Evolutionary conservation across 1,140 invertebrate genomes (phyloP), one percentile per base, ranked within the genome.

Genomic region (Drosophila varians): DNA sequence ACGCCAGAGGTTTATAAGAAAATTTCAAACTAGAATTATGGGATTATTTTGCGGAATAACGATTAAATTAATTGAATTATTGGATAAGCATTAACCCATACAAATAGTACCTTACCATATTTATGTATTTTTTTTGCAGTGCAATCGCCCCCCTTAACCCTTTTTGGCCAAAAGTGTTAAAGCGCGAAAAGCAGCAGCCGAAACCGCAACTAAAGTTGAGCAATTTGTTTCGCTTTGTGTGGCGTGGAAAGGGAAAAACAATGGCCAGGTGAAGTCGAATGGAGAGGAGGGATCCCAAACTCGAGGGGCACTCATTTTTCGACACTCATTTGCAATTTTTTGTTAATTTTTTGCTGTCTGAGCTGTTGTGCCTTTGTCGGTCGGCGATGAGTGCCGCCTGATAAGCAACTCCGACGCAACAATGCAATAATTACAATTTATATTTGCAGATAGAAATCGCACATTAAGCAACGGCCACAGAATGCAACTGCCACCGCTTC

Each of bases 391-490:
- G 55, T 62, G 53, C 46, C 45, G 42, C 31, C 6, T 65, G 80
- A 86, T 86, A 86, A 83, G 48, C 38, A 46, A 57, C 60, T 53
- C 61, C 64, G 21, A 51, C 62, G 62, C 62, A 66, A 83, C 82
- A 86, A 73, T 87, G 82, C 76, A 86, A 86, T 86, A 86, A 86
- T 86, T 86, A 87, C 80, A 86, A 86, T 86, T 86, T 86, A 86
- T 86, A 87, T 77, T 74, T 70, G 73, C 82, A 68, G 80, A 86
- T 76, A 82, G 53, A 64, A 84, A 84, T 84, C 79, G 79, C 79
- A 83, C 78, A 83, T 83, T 83, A 83, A 86, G 72, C 77, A 76
- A 73, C 72, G 58, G 52, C 65, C 47, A 55, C 42, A 65, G 45
- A 53, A 26, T 56, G 71, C 65, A 80, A 74, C 77, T 68, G 66